Percentiles rank a stretch among this genome's conserved stretches.
Evolutionary conservation across 2,113 vertebrate species (phyloP).

Genomic region (Chascanopsetta lugubris): DNA sequence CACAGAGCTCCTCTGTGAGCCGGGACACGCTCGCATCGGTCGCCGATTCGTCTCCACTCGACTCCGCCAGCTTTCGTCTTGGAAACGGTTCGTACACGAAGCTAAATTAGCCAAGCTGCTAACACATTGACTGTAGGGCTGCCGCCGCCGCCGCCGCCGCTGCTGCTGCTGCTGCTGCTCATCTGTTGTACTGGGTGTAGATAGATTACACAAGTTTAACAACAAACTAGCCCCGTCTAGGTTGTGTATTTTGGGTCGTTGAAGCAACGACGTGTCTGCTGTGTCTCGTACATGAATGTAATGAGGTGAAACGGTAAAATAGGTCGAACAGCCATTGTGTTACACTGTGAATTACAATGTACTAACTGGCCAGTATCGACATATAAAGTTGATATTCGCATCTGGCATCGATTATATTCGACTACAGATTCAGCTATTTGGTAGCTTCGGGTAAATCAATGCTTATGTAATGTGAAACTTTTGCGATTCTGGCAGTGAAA

Average conservation of each 20-base stretch:
- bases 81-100: conserved; percentile 63
- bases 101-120: conserved; percentile 69
- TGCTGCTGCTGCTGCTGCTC: conserved; percentile 22
- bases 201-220: conserved; percentile 24
- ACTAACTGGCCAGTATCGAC: neutral
- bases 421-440: too few relatives aligned
- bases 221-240: neutral
- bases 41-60: neutral
- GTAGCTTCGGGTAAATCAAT: neutral
- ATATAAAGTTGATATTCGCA: neutral
- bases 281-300: too few relatives aligned
- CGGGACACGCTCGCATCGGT: conserved; percentile 1
- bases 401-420: neutral
- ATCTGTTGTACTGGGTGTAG: neutral
- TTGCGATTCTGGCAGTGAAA: neutral
- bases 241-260: neutral
- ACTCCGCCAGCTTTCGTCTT: neutral
- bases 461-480: conserved; percentile 6
- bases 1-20: conserved; percentile 3
- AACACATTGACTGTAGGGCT: conserved; percentile 50
- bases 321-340: neutral
- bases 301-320: conserved; percentile 8
- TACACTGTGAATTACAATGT: neutral
- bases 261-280: too few relatives aligned
- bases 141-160: conserved; percentile 6